Evolutionary conservation across 2,113 vertebrate species (phyloP), one percentile per base, ranked within the genome.

Genomic region (Desmodus rotundus): DNA sequence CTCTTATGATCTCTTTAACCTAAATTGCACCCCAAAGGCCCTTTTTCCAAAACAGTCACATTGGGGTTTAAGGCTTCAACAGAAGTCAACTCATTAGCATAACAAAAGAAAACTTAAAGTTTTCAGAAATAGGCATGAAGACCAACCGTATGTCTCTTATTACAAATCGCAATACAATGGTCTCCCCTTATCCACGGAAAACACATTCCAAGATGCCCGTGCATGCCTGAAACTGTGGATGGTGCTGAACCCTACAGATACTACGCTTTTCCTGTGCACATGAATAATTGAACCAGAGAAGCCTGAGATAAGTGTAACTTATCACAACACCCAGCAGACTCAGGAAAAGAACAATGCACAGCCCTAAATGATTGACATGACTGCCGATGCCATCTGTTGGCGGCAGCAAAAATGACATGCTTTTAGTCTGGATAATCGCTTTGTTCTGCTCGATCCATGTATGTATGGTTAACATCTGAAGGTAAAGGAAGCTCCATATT

Each of bases 351-450:
- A 63, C 41, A 88, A 76, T 28, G 31, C 56, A 38, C 36, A 24
- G 14, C 2, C n/a, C 41, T 50, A 31, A 85, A 63, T 36, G 10
- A 80, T 11, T 74, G 41, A 65, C 28, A 19, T 61, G n/a, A 86
- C 22, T 77, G 41, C 36, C 81, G 52, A 61, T 85, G 94, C 85
- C 94, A 94, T 87, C 94, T 96, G 31, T 65, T 91, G 95, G 96
- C 82, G 38, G 28, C 17, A 61, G 92, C 26, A 94, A 68, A 77
- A 84, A 92, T 58, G 65, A 19, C 65, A 16, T 54, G 45, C 19
- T 94, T 84, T 81, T 36, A 45, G 20, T 68, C 43, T 67, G 43
- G 20, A 70, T 28, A 72, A 26, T 26, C 83, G 68, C 61, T 94
- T 88, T 67, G 73, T 36, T 94, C 70, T 47, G 36, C 7, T 38